Percentiles rank a stretch among this genome's conserved stretches.
Evolutionary conservation across 2,888 invertebrate genomes (phyloP).

Genomic region (Dione juno): DNA sequence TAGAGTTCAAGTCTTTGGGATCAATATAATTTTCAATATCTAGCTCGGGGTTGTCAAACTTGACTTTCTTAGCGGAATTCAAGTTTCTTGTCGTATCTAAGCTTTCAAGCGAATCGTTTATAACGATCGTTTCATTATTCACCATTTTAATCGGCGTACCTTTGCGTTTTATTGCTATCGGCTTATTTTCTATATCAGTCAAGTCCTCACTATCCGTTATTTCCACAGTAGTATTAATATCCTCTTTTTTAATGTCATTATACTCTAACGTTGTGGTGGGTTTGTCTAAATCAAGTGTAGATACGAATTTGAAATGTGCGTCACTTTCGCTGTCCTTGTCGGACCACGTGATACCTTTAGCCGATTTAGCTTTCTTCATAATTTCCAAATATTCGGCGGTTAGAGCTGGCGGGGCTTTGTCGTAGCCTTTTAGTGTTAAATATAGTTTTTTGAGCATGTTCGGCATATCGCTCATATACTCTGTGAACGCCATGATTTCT

Average conservation of each 20-base stretch:
- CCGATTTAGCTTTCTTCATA: slow-evolving; percentile 83
- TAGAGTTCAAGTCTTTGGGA: slow-evolving; percentile 72
- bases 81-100: slow-evolving; percentile 63
- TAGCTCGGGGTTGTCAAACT: slow-evolving; percentile 54
- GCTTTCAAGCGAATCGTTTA: slow-evolving; percentile 72
- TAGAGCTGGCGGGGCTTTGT: slow-evolving; percentile 82
- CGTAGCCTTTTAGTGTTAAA: slow-evolving; percentile 83
- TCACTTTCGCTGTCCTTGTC: slow-evolving; percentile 69
- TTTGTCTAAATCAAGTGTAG: slow-evolving; percentile 63
- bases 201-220: slow-evolving; percentile 70
- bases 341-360: slow-evolving; percentile 85
- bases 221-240: slow-evolving; percentile 53
- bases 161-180: slow-evolving; percentile 65
- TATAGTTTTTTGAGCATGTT: slow-evolving; percentile 83
- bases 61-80: slow-evolving; percentile 71
- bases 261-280: slow-evolving; percentile 55
- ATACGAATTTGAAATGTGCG: slow-evolving; percentile 63
- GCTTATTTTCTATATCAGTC: slow-evolving; percentile 68
- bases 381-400: slow-evolving; percentile 83
- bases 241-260: slow-evolving; percentile 47
- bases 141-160: slow-evolving; percentile 71
- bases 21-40: slow-evolving; percentile 69
- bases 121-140: slow-evolving; percentile 73
- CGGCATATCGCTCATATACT: slow-evolving; percentile 80
- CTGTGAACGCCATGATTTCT: slow-evolving; percentile 78